Conservation (phyloP, 2,797 vertebrate species). For the Knipowitschia caucasica region DNA sequence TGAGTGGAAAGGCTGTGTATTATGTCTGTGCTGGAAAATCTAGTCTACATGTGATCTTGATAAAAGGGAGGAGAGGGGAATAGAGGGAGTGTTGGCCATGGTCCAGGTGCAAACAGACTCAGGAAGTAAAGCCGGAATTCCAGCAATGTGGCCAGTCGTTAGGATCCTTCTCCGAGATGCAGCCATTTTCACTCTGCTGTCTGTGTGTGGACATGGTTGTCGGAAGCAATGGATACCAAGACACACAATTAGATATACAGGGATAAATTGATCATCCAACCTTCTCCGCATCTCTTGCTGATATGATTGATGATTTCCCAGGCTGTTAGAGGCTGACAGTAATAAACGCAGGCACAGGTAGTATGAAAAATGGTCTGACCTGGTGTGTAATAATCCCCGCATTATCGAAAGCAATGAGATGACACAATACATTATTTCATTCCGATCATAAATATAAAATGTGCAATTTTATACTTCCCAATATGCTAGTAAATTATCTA, state of each 20-base stretch:
- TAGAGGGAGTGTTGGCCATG: conserved; percentile 57
- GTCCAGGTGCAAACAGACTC: conserved; percentile 72
- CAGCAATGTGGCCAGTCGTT: conserved; percentile 76
- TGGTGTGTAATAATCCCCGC: conserved; percentile 61
- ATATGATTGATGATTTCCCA: conserved; percentile 45
- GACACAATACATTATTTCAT: conserved; percentile 32
- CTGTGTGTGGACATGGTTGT: conserved; percentile 45
- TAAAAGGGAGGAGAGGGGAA: conserved; percentile 46
- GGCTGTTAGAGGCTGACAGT: conserved; percentile 51
- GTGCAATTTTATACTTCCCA: conserved; percentile 4
- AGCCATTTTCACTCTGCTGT: conserved; percentile 49
- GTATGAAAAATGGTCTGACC: conserved; percentile 58
- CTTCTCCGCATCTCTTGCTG: conserved; percentile 4
- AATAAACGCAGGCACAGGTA: conserved; percentile 58
- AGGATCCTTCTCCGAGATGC: conserved; percentile 55
- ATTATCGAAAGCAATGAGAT: conserved; percentile 65
- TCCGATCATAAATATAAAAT: conserved; percentile 23
- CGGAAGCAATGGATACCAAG: conserved; percentile 37
- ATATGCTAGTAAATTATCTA: too few relatives aligned
- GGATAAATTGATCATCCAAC: conserved; percentile 12
- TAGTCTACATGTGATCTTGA: conserved; percentile 59
- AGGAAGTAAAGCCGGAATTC: conserved; percentile 78
- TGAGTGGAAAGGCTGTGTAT: conserved; percentile 35
- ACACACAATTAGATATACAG: conserved; percentile 21
- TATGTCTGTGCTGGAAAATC: conserved; percentile 43